Evolutionary conservation across 2,888 invertebrate genomes (phyloP).

Genomic region (Hyppa rectilinea): DNA sequence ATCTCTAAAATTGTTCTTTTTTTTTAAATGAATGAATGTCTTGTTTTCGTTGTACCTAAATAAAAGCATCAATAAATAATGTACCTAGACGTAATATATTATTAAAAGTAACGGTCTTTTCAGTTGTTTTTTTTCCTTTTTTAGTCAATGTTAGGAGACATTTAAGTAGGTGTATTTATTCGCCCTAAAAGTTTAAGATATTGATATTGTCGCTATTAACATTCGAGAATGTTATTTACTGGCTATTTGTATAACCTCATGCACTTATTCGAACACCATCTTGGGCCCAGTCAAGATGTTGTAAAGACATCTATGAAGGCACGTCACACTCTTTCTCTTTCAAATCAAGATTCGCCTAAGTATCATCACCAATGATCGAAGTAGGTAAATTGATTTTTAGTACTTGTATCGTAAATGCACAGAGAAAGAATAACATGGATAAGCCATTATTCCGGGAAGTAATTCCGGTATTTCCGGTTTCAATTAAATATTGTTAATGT

Average conservation of each 20-base stretch:
- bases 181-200: not conserved
- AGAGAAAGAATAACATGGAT: too few relatives aligned
- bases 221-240: not conserved
- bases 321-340: not conserved
- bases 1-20: not conserved
- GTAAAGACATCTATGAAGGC: not conserved
- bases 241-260: conserved; percentile 2
- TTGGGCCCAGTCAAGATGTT: conserved; percentile 1
- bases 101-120: not conserved
- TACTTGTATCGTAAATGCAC: too few relatives aligned
- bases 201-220: conserved; percentile 10
- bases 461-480: too few relatives aligned
- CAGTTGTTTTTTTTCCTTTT: not conserved
- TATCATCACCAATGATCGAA: too few relatives aligned
- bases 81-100: not conserved
- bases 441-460: too few relatives aligned
- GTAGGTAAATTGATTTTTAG: too few relatives aligned
- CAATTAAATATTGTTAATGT: too few relatives aligned
- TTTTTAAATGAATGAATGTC: not conserved
- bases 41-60: not conserved
- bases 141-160: conserved; percentile 7
- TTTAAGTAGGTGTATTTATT: not conserved
- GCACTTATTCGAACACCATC: conserved; percentile 17
- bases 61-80: not conserved
- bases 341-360: not conserved